Percentiles rank a stretch among this genome's conserved stretches.
Conservation (phyloP, 2,113 vertebrate genomes). For the Romanogobio albipinnatus region DNA sequence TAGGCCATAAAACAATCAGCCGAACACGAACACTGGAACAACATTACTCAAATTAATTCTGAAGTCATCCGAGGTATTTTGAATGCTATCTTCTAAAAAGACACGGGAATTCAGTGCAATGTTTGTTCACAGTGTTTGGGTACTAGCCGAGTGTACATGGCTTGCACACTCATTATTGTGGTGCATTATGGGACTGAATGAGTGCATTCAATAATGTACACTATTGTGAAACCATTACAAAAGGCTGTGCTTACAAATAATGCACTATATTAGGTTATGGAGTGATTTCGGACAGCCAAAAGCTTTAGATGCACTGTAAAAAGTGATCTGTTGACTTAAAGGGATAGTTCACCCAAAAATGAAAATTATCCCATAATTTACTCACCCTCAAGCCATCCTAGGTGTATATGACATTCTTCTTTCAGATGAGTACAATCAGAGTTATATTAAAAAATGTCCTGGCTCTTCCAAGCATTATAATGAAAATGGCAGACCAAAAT, state of each 20-base stretch:
- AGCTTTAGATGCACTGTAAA: background rate
- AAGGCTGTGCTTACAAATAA: background rate
- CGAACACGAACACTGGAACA: background rate
- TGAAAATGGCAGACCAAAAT: too few relatives aligned
- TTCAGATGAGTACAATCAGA: too few relatives aligned
- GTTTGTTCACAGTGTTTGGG: background rate
- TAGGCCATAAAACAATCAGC: too few relatives aligned
- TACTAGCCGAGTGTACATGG: background rate
- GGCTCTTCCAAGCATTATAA: too few relatives aligned
- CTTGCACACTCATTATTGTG: background rate
- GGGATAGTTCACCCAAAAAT: too few relatives aligned
- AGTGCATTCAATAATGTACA: background rate
- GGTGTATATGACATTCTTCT: too few relatives aligned
- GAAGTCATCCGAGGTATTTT: background rate
- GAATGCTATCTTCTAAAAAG: background rate
- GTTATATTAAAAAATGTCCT: too few relatives aligned
- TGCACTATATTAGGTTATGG: background rate
- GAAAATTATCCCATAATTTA: too few relatives aligned
- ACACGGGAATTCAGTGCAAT: background rate
- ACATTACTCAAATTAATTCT: background rate
- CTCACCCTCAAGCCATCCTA: too few relatives aligned
- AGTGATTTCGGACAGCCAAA: background rate
- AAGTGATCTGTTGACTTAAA: too few relatives aligned
- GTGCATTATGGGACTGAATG: background rate
- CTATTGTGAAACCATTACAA: background rate